A percentile compares a stretch with the other conserved stretches of the same genome.
Evolutionary conservation across 2,113 vertebrate species (phyloP).

Genomic region (Carlito syrichta): DNA sequence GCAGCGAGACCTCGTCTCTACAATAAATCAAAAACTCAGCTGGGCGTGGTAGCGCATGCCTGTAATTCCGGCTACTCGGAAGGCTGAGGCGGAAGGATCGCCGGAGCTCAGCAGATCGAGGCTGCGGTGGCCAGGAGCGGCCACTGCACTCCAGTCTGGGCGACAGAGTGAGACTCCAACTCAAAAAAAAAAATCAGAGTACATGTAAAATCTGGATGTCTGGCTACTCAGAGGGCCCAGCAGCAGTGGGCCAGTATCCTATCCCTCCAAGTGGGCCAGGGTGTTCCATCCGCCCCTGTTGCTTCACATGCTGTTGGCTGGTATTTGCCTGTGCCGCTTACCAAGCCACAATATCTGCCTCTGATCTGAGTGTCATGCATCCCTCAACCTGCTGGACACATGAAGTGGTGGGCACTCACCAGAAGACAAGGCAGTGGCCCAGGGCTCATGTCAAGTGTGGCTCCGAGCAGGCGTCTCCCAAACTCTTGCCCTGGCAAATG

Average conservation of each 20-base stretch:
- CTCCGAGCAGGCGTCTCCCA: not conserved
- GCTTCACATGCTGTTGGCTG: not conserved
- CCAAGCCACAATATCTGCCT: not conserved
- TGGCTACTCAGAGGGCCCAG: not conserved
- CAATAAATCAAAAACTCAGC: too few species aligned
- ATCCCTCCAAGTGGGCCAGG: not conserved
- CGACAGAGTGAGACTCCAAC: too few species aligned
- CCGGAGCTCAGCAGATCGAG: too few species aligned
- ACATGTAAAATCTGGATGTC: not conserved
- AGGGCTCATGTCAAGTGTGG: rapidly evolving
- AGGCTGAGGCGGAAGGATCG: too few species aligned
- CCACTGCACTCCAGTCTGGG: too few species aligned
- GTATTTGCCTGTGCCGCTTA: not conserved
- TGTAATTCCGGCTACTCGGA: too few species aligned
- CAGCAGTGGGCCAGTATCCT: not conserved
- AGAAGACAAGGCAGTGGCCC: not conserved
- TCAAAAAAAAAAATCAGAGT: too few species aligned
- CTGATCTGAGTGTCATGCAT: rapidly evolving
- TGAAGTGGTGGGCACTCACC: too few species aligned
- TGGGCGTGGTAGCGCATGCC: too few species aligned
- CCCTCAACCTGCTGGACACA: not conserved
- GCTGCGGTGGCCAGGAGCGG: too few species aligned
- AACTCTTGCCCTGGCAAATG: not conserved
- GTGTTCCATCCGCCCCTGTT: rapidly evolving
- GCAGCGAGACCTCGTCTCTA: too few species aligned